These are phyloP conservation scores for Caenorhabditis sp. DNA, from an alignment of 2,888 invertebrate genomes.

Conservation along the genomic window DNA sequence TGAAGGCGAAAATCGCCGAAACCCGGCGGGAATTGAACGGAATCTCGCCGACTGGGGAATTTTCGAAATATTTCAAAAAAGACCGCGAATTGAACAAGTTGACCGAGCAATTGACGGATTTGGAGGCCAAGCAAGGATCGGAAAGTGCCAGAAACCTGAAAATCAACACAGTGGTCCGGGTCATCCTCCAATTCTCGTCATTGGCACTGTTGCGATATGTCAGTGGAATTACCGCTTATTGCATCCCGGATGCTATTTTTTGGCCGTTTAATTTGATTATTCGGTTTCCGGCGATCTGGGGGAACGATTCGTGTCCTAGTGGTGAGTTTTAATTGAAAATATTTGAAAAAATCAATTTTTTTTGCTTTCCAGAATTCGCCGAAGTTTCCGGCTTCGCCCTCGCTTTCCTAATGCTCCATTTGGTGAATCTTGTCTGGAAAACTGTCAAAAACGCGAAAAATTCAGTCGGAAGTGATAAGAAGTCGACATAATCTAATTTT, in stretches of 20 bases:
- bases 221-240: slow-evolving; percentile 56
- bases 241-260: slow-evolving; percentile 63
- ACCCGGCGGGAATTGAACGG: slow-evolving; percentile 30
- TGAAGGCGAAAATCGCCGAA: slow-evolving; percentile 43
- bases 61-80: slow-evolving; percentile 68
- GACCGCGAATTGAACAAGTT: slow-evolving; percentile 64
- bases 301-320: slow-evolving; percentile 51
- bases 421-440: slow-evolving; percentile 32
- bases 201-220: slow-evolving; percentile 45
- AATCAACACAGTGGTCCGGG: slow-evolving; percentile 48
- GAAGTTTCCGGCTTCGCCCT: slow-evolving; percentile 61
- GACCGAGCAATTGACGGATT: slow-evolving; percentile 44
- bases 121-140: slow-evolving; percentile 25
- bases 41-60: slow-evolving; percentile 67
- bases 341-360: not conserved
- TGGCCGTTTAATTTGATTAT: slow-evolving; percentile 67
- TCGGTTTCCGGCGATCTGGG: slow-evolving; percentile 64
- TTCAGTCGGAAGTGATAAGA: not conserved
- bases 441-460: slow-evolving; percentile 6
- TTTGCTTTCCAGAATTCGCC: slow-evolving; percentile 50
- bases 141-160: slow-evolving; percentile 48
- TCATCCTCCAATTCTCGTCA: slow-evolving; percentile 36
- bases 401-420: slow-evolving; percentile 49
- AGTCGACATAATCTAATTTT: not conserved
- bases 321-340: slow-evolving; percentile 52